Evolutionary conservation across 2,888 invertebrate species (phyloP), one percentile per base, ranked within the genome.

Genomic region (Orchesellides sinensis): DNA sequence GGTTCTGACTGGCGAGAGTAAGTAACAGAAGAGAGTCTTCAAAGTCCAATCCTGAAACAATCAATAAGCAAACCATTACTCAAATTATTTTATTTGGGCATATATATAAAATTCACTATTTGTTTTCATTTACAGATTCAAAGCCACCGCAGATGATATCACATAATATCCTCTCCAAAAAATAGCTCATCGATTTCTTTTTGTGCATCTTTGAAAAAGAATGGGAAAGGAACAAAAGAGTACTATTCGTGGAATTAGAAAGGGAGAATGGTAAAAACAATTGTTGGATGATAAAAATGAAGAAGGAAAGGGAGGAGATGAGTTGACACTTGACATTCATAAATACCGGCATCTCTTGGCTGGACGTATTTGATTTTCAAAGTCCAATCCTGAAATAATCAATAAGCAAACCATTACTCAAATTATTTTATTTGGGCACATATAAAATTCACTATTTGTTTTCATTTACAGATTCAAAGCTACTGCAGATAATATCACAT

Each of bases 271-370:
- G 91, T 88, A 88, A 90, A 90, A 84, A 90, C 89, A 87, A 90
- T 90, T 1, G 23, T 19, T 21, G 2, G 23, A 47, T 12, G 14
- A 14, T 23, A 14, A 54, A 23, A 54, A 54, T 54, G 14, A 72
- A 32, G 23, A 49, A 47, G 45, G 23, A 45, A 27, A 47, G 81
- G 90, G 89, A 68, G 90, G 90, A 29, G 91, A 87, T 90, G 90
- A 19, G 90, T 90, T 49, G 90, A 90, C 17, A 91, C 63, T 88
- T 90, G 90, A 86, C 91, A 91, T 87, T 91, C 90, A 87, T 91
- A 91, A 78, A 90, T 85, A 3, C 91, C 90, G 49, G 89, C 90
- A 83, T 91, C 91, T 66, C 89, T 87, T 2, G 89, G 89, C 87
- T 90, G 90, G 68, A 90, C 90, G 83, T 89, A 90, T 86, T 90